Base-by-base conservation (phyloP, 2,888 invertebrate species). In the Epinotia nisella region DNA sequence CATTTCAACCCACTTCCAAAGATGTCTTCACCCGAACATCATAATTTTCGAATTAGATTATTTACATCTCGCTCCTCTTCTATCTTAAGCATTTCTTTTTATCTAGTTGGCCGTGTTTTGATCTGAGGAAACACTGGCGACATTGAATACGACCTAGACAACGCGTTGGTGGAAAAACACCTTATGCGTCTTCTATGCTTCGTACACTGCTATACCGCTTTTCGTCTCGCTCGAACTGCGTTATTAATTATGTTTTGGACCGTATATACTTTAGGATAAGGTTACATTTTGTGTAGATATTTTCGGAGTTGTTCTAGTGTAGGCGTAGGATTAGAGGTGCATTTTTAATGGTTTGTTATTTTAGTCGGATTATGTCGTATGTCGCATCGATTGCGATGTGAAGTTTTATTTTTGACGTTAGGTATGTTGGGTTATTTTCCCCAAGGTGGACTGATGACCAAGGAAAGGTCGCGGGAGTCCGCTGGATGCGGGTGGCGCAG, bases 121-220 rank as follows among this genome's bases (percentile, higher is more conserved):
- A 24, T 62, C 29, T 49, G 49, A 29, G 29, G 49, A 62, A 51
- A 45, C 45, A 21, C 45, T 2, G n/a, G 58, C 59, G 71, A 61
- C 71, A 67, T 67, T 66, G 53, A 60, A 35, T 1, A 13, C 60
- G 71, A 67, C 71, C 71, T 66, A 66, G 51, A 45, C 39, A 62
- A 17, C 5, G 24, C 3, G 29, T 17, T n/a, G 49, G 10, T 62
- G 19, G 0, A 29, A 24, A 29, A 62, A 62, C 24, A 21, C n/a
- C 29, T 24, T 62, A 62, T 15, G 17, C 17, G 17, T 15, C 49
- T 17, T 11, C n/a, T n/a, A 11, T n/a, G 11, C 0, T 29, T 62
- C 17, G 29, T 29, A 62, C 62, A 62, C 2, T 24, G n/a, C 11
- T 62, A 4, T 21, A 21, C 1, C 41, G 1, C 10, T 24, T 62